Conservation (phyloP, 2,113 vertebrate species). For the Neolamprologus toae region DNA sequence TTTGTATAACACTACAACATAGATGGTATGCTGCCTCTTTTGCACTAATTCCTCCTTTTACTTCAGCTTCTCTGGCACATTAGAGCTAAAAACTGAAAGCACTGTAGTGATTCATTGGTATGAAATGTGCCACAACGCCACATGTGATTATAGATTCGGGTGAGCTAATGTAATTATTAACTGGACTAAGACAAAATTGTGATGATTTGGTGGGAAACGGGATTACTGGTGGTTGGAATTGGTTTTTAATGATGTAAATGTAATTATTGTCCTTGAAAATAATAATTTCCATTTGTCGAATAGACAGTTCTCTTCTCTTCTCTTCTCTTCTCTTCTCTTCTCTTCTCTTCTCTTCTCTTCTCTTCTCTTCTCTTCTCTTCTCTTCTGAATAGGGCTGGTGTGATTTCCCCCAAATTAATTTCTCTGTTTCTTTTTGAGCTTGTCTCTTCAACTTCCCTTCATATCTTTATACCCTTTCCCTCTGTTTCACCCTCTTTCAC, state of each 20-base stretch:
- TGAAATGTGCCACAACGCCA: slow-evolving; percentile 1
- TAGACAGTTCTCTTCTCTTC: background rate
- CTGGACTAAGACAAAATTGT: slow-evolving; percentile 13
- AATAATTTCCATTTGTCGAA: slow-evolving; percentile 8
- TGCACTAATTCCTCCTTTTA: background rate
- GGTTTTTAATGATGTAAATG: slow-evolving; percentile 39
- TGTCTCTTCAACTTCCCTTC: background rate
- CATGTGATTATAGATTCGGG: background rate
- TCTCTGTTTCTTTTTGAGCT: background rate
- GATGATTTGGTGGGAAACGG: slow-evolving; percentile 18
- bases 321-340: too few relatives aligned
- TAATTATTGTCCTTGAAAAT: slow-evolving; percentile 47
- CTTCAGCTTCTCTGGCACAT: background rate
- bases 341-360: background rate
- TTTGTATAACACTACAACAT: background rate
- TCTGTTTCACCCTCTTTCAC: slow-evolving; percentile 2
- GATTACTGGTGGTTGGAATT: slow-evolving; percentile 34
- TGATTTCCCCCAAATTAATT: background rate
- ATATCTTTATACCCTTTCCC: background rate
- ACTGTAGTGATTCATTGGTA: background rate
- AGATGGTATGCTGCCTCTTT: background rate
- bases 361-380: background rate
- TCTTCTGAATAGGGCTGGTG: background rate
- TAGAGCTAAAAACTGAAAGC: background rate
- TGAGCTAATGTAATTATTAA: slow-evolving; percentile 20